Evolutionary conservation across 1,140 invertebrate genomes (phyloP).

Genomic region (Anoplophora glabripennis): DNA sequence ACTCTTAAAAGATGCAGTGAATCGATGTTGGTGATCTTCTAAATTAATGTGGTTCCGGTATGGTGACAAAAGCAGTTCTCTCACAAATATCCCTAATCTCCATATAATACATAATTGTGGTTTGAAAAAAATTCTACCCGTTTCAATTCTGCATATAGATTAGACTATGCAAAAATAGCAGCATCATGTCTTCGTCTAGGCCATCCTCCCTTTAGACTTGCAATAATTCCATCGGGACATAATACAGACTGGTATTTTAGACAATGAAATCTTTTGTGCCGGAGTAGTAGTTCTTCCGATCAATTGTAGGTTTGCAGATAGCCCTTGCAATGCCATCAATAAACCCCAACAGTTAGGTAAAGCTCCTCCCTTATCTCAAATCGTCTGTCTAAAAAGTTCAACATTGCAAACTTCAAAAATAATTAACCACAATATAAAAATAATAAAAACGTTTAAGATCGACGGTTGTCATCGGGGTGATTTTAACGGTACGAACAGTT

Average conservation of each 20-base stretch:
- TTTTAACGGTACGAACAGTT: not conserved
- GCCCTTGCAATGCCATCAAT: constrained; percentile 27
- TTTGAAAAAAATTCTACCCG: constrained; percentile 10
- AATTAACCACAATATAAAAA: too few relatives aligned
- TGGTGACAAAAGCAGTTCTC: constrained; percentile 19
- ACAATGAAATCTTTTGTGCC: constrained; percentile 26
- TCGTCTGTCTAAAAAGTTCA: too few relatives aligned
- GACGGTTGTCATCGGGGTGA: not conserved
- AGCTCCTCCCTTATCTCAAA: constrained; percentile 18
- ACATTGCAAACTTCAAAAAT: too few relatives aligned
- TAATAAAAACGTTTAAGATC: too few relatives aligned
- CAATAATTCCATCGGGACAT: constrained; percentile 29
- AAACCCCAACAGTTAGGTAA: constrained; percentile 29
- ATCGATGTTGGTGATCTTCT: constrained; percentile 8
- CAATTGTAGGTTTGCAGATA: constrained; percentile 25
- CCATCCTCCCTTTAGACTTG: constrained; percentile 21
- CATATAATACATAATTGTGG: constrained; percentile 27
- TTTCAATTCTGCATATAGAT: constrained; percentile 23
- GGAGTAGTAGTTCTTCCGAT: constrained; percentile 33
- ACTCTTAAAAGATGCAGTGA: constrained; percentile 24
- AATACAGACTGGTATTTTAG: constrained; percentile 32
- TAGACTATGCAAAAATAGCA: constrained; percentile 25
- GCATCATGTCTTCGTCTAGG: constrained; percentile 28
- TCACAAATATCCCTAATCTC: constrained; percentile 22
- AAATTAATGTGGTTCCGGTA: constrained; percentile 1